These are phyloP conservation scores for Hestina assimilis DNA, from an alignment of 1,140 invertebrate genomes.

Conservation along the genomic window DNA sequence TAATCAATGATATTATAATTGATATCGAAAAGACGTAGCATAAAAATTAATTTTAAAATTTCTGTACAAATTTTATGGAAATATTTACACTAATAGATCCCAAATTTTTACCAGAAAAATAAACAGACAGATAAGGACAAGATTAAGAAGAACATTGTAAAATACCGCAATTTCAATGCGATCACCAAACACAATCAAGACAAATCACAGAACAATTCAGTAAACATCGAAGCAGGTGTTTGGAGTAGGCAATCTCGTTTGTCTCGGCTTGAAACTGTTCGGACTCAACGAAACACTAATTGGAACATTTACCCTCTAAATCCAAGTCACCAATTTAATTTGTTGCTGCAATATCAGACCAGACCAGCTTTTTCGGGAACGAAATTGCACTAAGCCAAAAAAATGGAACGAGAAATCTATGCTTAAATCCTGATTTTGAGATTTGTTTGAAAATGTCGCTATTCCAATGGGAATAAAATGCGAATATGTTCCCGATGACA, in stretches of 20 bases:
- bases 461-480: background rate
- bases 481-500: background rate
- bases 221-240: slow-evolving; percentile 47
- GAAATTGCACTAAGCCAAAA: slow-evolving; percentile 14
- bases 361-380: slow-evolving; percentile 3
- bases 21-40: too few species aligned
- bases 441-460: slow-evolving; percentile 1
- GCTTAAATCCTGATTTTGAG: slow-evolving; percentile 6
- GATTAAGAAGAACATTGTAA: too few species aligned
- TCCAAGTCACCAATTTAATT: slow-evolving; percentile 57
- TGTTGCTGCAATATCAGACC: slow-evolving; percentile 31
- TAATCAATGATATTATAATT: too few species aligned
- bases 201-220: slow-evolving; percentile 24
- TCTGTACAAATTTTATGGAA: too few species aligned
- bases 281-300: slow-evolving; percentile 66
- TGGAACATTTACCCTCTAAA: slow-evolving; percentile 68
- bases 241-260: slow-evolving; percentile 58
- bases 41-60: too few species aligned
- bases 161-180: slow-evolving; percentile 13
- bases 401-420: slow-evolving; percentile 2
- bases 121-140: background rate
- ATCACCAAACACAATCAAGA: slow-evolving; percentile 12
- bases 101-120: too few species aligned
- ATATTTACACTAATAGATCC: too few species aligned
- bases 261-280: slow-evolving; percentile 39